phyloP scores from a whole-genome alignment of 2,797 vertebrate species.

The Pelobates cultripes region DNA sequence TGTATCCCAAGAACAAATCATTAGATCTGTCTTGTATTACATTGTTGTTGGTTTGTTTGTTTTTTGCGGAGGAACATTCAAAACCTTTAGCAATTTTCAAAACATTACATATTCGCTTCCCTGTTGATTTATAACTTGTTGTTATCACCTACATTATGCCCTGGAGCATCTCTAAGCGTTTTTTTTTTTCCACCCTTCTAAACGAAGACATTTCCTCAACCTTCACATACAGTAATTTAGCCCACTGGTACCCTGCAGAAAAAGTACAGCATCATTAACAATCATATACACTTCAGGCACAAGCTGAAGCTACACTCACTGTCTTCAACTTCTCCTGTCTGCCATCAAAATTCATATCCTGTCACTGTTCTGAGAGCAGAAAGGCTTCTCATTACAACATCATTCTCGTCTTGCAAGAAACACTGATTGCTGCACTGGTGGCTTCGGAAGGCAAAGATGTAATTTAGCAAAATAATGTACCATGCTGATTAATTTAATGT shows the following conservation, averaged over 20 bases:
- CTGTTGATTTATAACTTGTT: conserved; percentile 78
- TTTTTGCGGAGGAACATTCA: conserved; percentile 75
- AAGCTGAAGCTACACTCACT: conserved; percentile 71
- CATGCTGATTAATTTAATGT: conserved; percentile 93
- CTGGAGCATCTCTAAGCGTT: conserved; percentile 80
- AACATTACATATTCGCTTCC: conserved; percentile 78
- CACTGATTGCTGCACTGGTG: conserved; percentile 84
- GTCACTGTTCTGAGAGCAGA: conserved; percentile 76
- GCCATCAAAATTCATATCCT: conserved; percentile 82
- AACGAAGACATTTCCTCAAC: conserved; percentile 73
- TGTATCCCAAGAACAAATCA: background rate
- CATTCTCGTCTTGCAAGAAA: conserved; percentile 81
- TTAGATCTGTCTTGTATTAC: conserved; percentile 60
- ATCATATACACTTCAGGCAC: conserved; percentile 78
- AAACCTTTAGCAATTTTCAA: conserved; percentile 82
- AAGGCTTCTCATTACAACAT: conserved; percentile 84
- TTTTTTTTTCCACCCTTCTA: conserved; percentile 66
- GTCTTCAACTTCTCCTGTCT: conserved; percentile 76
- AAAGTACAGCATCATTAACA: conserved; percentile 76
- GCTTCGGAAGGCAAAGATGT: conserved; percentile 89
- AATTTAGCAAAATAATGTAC: conserved; percentile 91
- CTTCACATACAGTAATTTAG: conserved; percentile 70
- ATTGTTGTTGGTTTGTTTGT: conserved; percentile 59
- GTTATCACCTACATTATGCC: conserved; percentile 78
- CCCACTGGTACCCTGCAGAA: conserved; percentile 80